Base-by-base conservation (phyloP, 2,113 vertebrate species). In the Corythaeola cristata region DNA sequence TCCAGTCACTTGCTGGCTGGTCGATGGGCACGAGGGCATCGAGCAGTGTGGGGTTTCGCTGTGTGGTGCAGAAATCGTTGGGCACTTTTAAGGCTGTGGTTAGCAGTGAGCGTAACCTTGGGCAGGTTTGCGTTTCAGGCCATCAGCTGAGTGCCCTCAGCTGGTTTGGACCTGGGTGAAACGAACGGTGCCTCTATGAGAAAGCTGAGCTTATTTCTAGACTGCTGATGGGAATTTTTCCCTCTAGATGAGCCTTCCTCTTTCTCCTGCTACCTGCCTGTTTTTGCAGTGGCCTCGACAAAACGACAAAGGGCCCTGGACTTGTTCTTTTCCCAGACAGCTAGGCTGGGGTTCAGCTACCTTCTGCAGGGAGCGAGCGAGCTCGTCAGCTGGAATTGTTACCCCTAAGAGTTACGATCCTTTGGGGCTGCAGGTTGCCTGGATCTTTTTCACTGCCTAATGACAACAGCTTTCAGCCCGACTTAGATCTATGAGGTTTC, bases 71-170 rank as follows among this genome's bases (percentile, higher is more conserved):
- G 39, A 15, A 9, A 4, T 7, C 6, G 50, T 18, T 44, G 41
- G 9, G 47, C 2, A 0, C 37, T 30, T 5, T 7, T 8, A 9
- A 28, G 50, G 63, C 79, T 24, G 69, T 21, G 30, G 2, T 5
- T 2, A 35, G 69, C 30, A 27, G n/a, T 2, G 41, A 67, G 30
- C 6, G 0, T 27, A 15, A 5, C 75, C 49, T 20, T 1, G 49
- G 45, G 26, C 32, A 30, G 37, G 53, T 58, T 49, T n/a, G 58
- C 1, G 1, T 44, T 37, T 16, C 15, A 16, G 28, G 33, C 50
- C 9, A 1, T 12, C 16, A 4, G 2, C 2, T 16, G 33, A 26
- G 71, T 45, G 16, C 45, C 44, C 28, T 28, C 22, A 15, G 55
- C 47, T 78, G 5, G 2, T 9, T 8, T 9, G 47, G 76, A 33